Evolutionary conservation across 2,797 vertebrate genomes (phyloP), one percentile per base, ranked within the genome.

Genomic region (Carapus acus): DNA sequence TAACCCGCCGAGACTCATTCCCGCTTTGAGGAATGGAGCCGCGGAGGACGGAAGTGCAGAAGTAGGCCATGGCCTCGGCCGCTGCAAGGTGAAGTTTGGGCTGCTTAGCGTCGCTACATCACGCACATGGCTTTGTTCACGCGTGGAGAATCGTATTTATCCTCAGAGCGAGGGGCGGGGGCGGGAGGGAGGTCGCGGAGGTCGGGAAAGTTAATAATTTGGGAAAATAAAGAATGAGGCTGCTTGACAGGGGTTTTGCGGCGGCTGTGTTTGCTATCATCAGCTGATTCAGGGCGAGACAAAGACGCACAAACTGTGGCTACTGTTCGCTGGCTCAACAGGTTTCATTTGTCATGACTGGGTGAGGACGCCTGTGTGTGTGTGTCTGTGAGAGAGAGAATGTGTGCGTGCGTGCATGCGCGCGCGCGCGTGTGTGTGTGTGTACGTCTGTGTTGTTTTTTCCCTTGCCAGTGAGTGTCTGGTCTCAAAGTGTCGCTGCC

Each of bases 191-290:
- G 77, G 81, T 82, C 83, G 85, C 65, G 75, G 74, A 78, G 76
- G 72, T 53, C 61, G 66, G 77, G 84, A 81, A 87, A 86, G 81
- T 82, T 86, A 86, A 86, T 87, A 88, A 85, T 72, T 81, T 82
- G 74, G 77, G 85, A 87, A 68, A 84, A 85, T 82, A 88, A 85
- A 87, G 80, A 79, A 71, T 61, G 57, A 59, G 77, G 68, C 57
- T 13, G 45, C 71, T 68, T 74, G 77, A 84, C 85, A 85, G 83
- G 84, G 87, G 85, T 79, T 74, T 87, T 84, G 83, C 83, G 62
- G 40, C 29, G n/a, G 36, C 12, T 51, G 67, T 67, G 69, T 77
- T 72, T 76, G 67, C 77, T 62, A 77, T 72, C 67, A 56, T 58
- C 58, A 54, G 46, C 73, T 65, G 55, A 61, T 60, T 69, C 54